Base-by-base conservation (phyloP, 2,113 vertebrate genomes). In the Lampris incognitus region DNA sequence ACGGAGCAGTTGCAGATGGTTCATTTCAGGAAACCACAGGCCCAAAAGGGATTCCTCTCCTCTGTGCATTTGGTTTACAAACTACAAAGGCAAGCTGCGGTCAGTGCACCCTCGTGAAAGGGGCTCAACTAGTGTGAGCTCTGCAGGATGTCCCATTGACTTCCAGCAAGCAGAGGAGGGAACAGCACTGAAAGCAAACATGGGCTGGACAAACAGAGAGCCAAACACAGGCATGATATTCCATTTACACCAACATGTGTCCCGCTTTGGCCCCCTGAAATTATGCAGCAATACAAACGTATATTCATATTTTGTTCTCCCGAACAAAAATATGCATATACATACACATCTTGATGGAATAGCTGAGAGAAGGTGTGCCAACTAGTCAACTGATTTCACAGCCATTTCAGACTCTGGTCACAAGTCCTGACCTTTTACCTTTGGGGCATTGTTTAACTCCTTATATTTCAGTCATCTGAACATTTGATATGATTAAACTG, bases 61-160 rank as follows among this genome's bases (percentile, higher is more conserved):
- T 79, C 87, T 82, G 82, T 82, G 85, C 84, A 82, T 92, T 92
- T 89, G 88, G 89, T 93, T 86, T 76, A 88, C 87, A 90, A 92
- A 94, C 92, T 92, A 92, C 90, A 94, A 93, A 94, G 90, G 78
- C 83, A 81, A 89, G 62, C 90, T 90, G 94, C 87, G 92, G 95
- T 91, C 69, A 87, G 88, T 91, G 92, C 90, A 88, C 86, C 94
- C 94, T 91, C 90, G 89, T 95, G 93, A 94, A 95, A 95, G 92
- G 92, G 87, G 87, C 92, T 84, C 89, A 95, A 95, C 66, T 92
- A 91, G 87, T 90, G 81, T 86, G 86, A 94, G 87, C 0, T 55
- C 48, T 11, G 76, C 94, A 95, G 95, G 95, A 96, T 96, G 94
- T 68, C 82, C 89, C 89, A 85, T 82, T 94, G 94, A 96, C 94